Evolutionary conservation across 2,797 vertebrate species (phyloP).

Genomic region (Synanceia verrucosa): DNA sequence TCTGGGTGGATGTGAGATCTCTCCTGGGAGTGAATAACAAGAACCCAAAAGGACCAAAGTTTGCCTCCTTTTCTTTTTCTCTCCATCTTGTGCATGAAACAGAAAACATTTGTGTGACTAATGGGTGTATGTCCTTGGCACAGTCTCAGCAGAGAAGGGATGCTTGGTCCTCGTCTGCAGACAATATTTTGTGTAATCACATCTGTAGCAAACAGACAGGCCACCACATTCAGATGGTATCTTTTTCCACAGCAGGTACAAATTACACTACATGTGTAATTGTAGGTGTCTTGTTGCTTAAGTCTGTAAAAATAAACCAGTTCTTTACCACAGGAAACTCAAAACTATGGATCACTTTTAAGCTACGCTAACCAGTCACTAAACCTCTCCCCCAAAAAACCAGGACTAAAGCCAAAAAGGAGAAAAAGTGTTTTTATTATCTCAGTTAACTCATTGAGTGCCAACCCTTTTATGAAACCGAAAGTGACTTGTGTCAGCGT

Average conservation of each 20-base stretch:
- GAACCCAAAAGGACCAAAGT: conserved; percentile 33
- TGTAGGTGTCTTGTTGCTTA: conserved; percentile 39
- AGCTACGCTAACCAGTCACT: neutral
- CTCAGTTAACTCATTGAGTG: no score
- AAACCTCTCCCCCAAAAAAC: neutral
- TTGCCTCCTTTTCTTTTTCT: conserved; percentile 26
- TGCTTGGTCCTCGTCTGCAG: conserved; percentile 33
- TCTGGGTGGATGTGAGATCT: conserved; percentile 57
- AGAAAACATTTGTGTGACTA: conserved; percentile 53
- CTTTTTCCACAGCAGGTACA: conserved; percentile 29
- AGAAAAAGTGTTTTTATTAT: no score
- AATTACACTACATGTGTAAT: conserved; percentile 30
- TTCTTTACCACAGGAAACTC: conserved; percentile 13
- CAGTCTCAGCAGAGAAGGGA: conserved; percentile 29
- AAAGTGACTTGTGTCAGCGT: no score
- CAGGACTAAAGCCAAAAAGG: no score
- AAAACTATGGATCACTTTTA: conserved; percentile 11
- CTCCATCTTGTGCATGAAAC: conserved; percentile 39
- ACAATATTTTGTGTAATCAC: conserved; percentile 52
- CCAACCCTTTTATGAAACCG: no score
- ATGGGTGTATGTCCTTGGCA: conserved; percentile 31
- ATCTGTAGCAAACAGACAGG: conserved; percentile 43
- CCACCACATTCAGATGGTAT: conserved; percentile 13
- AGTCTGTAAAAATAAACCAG: conserved; percentile 24
- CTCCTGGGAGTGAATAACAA: conserved; percentile 52